Evolutionary conservation across 2,888 invertebrate genomes (phyloP), one percentile per base, ranked within the genome.

Genomic region (Notocelia uddmanniana): DNA sequence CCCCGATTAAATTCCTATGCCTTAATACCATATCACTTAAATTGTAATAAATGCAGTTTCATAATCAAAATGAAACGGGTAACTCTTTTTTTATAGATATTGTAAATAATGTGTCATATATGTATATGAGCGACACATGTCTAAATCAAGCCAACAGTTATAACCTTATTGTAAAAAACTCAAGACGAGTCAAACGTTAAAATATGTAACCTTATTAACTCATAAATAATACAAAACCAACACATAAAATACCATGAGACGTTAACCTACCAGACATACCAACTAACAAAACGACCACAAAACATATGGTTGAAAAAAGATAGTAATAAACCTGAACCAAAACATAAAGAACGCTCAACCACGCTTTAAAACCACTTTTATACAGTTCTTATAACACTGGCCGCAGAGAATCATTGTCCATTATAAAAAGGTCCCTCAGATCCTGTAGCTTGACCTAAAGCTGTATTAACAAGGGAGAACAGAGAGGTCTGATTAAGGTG

Each of bases 301-400:
- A 91, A 91, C 91, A 92, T 88, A 90, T 92, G 91, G 86, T 85
- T 85, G 86, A 86, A 91, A 91, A 91, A 91, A 88, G 84, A 86
- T 89, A 87, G 83, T 83, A 85, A 83, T 79, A 83, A 84, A 90
- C 73, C 77, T 74, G 78, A 79, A 76, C 77, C 74, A 80, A 90
- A 88, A 74, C 87, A 78, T 76, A 75, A 75, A 77, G 81, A 82
- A 81, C 81, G 79, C 83, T 80, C 76, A 74, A 79, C 81, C 82
- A 85, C n/a, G 82, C 84, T 85, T 89, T 85, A 84, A 87, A 84
- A 83, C 81, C 81, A 77, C 79, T 78, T 83, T 84, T 81, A 69
- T 74, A 78, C 83, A 86, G 88, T 78, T 88, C 90, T 80, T 74
- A 74, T 75, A 79, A 78, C 74, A 79, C 77, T 86, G 86, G 91